phyloP scores from a whole-genome alignment of 2,888 invertebrate genomes.

The Diaprepes abbreviatus region DNA sequence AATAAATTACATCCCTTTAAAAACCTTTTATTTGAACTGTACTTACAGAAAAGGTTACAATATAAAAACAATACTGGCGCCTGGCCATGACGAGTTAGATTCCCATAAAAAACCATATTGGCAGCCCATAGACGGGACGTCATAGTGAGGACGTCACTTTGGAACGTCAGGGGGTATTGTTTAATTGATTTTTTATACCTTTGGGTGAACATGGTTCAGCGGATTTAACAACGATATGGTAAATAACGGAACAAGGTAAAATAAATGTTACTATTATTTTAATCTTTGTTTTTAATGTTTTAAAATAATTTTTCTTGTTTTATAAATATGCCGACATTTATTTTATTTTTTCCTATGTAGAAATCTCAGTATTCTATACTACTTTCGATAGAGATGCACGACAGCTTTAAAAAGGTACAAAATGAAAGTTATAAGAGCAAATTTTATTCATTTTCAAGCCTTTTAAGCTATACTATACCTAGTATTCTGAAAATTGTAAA shows the following conservation, averaged over 20 bases:
- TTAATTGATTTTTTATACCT: conserved; percentile 40
- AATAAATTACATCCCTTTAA: conserved; percentile 27
- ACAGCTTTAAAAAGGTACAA: too few relatives aligned
- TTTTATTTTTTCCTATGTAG: too few relatives aligned
- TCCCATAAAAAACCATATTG: conserved; percentile 45
- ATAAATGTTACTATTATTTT: not conserved
- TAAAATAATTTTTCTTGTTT: too few relatives aligned
- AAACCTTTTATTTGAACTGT: not conserved
- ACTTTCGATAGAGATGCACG: too few relatives aligned
- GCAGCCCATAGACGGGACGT: conserved; percentile 43
- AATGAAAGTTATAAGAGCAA: too few relatives aligned
- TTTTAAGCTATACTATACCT: too few relatives aligned
- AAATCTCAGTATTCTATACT: too few relatives aligned
- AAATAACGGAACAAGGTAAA: not conserved
- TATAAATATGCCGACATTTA: too few relatives aligned
- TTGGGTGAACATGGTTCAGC: conserved; percentile 3
- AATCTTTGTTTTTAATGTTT: too few relatives aligned
- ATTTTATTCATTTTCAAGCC: too few relatives aligned
- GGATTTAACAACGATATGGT: not conserved
- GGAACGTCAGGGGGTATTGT: conserved; percentile 28
- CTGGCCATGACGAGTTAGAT: conserved; percentile 32
- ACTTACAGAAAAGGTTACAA: conserved; percentile 17
- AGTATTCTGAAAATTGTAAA: too few relatives aligned
- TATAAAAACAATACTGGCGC: conserved; percentile 44
- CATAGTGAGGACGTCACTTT: conserved; percentile 33